Evolutionary conservation across 2,888 invertebrate genomes (phyloP).

Genomic region (Cordilura impudica): DNA sequence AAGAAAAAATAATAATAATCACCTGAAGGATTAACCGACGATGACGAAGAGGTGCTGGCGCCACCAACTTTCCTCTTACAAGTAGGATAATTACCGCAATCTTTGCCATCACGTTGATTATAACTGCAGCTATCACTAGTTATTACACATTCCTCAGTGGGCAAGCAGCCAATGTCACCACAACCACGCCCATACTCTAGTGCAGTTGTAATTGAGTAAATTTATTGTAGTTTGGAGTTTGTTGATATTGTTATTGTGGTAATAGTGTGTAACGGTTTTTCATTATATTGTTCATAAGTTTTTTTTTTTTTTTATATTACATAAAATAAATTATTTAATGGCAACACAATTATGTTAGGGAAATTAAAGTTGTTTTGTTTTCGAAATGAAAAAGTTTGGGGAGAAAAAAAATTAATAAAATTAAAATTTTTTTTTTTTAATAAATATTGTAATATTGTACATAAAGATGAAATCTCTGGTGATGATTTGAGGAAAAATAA

Average conservation of each 20-base stretch:
- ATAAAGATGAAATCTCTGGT: constrained; percentile 35
- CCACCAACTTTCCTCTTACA: constrained; percentile 80
- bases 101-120: constrained; percentile 79
- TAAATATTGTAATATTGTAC: constrained; percentile 11
- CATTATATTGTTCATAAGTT: constrained; percentile 36
- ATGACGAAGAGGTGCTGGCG: constrained; percentile 66
- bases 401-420: constrained; percentile 21
- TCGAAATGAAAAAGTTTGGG: constrained; percentile 8
- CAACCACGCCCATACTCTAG: constrained; percentile 88
- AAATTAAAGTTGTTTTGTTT: constrained; percentile 45
- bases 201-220: constrained; percentile 28
- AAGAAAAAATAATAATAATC: constrained; percentile 69
- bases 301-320: too few species aligned
- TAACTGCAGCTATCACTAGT: constrained; percentile 84
- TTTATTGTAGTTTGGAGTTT: constrained; percentile 24
- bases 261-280: constrained; percentile 25
- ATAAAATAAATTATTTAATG: constrained; percentile 39
- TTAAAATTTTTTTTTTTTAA: too few species aligned
- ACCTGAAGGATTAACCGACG: constrained; percentile 76
- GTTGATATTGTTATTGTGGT: constrained; percentile 35
- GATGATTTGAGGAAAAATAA: constrained; percentile 28
- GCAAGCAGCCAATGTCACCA: constrained; percentile 87
- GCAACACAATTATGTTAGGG: constrained; percentile 55
- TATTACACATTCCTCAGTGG: constrained; percentile 84
- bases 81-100: constrained; percentile 84